These are phyloP conservation scores for Philopotamus ludificatus DNA, from an alignment of 1,140 invertebrate genomes.

Conservation along the genomic window DNA sequence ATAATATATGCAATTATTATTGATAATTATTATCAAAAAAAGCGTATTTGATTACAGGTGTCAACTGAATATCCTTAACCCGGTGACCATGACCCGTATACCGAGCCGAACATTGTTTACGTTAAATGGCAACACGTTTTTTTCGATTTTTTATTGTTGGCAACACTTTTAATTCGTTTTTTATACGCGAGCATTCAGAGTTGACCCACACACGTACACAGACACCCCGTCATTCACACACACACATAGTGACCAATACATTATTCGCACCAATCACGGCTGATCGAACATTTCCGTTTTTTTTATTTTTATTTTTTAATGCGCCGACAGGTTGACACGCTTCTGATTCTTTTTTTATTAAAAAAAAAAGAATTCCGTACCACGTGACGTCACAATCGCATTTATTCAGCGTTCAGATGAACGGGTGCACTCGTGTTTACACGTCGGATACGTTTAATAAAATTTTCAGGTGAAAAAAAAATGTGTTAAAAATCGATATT, in stretches of 20 bases:
- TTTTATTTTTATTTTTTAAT: background rate
- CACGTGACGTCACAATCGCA: background rate
- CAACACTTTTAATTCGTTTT: constrained; percentile 2
- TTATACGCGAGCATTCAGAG: background rate
- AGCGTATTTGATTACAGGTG: too few relatives aligned
- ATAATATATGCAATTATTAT: too few relatives aligned
- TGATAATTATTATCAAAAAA: too few relatives aligned
- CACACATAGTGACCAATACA: background rate
- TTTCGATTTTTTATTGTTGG: constrained; percentile 12
- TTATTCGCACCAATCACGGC: background rate
- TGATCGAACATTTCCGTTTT: constrained; percentile 1
- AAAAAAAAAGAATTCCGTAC: too few relatives aligned
- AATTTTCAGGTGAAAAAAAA: too few relatives aligned
- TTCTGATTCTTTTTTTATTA: background rate
- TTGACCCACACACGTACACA: background rate
- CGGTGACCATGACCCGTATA: constrained; percentile 14
- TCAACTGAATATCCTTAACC: background rate
- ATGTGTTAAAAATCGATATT: too few relatives aligned
- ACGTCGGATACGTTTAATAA: background rate
- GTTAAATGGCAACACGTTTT: background rate
- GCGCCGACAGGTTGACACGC: background rate
- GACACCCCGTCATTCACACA: background rate
- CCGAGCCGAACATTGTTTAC: constrained; percentile 14
- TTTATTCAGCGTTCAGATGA: background rate
- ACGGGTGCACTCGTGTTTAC: too few relatives aligned